Evolutionary conservation across 1,140 invertebrate species (phyloP).

Genomic region (Reticulitermes speratus): DNA sequence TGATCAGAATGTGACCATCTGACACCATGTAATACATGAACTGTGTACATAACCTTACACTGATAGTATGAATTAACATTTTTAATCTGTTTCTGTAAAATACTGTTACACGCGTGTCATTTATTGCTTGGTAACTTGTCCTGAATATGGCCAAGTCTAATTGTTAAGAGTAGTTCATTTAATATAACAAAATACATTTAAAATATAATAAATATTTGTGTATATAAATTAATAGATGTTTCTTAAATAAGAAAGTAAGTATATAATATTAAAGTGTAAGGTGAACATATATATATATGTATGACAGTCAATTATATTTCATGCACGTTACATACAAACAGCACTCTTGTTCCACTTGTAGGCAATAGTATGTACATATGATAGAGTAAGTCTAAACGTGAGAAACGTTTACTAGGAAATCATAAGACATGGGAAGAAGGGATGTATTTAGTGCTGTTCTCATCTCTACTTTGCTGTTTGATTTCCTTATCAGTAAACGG

Average conservation of each 20-base stretch:
- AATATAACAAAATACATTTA: neutral
- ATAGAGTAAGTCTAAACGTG: neutral
- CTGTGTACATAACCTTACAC: neutral
- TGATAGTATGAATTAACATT: neutral
- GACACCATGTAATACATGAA: neutral
- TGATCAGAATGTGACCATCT: neutral
- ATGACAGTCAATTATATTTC: conserved; percentile 17
- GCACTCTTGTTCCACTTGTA: neutral
- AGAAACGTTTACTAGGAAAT: neutral
- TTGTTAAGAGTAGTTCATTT: neutral
- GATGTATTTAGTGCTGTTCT: neutral
- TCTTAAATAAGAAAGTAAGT: neutral
- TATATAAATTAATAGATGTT: neutral
- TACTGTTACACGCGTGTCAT: neutral
- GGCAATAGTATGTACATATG: neutral
- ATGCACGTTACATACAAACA: neutral
- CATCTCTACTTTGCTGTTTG: neutral
- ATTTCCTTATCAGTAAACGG: neutral
- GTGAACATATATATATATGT: neutral
- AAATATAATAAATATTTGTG: conserved; percentile 15
- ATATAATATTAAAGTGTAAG: neutral
- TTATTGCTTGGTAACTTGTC: neutral
- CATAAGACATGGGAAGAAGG: neutral
- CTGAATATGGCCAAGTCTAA: neutral
- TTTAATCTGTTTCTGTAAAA: neutral